Conservation (phyloP, 2,113 vertebrate species). For the Pogona vitticeps region DNA sequence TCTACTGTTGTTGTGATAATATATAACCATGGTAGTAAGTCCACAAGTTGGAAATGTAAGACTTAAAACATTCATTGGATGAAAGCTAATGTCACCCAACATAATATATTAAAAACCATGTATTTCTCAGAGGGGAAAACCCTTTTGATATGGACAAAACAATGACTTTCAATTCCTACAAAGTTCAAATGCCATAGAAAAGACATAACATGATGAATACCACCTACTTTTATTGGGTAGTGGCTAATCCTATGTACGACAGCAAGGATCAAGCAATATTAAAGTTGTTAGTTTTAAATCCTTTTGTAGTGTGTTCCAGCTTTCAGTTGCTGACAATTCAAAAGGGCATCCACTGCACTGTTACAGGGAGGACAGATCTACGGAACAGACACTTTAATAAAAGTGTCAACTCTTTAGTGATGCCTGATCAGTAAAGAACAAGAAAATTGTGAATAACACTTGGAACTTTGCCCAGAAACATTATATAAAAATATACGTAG, state of each 20-base stretch:
- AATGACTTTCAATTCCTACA: slow-evolving; percentile 62
- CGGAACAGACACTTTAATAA: slow-evolving; percentile 69
- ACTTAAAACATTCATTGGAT: background rate
- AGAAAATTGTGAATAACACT: slow-evolving; percentile 51
- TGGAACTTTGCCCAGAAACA: slow-evolving; percentile 72
- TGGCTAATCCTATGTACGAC: slow-evolving; percentile 64
- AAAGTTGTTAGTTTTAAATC: slow-evolving; percentile 64
- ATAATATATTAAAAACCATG: slow-evolving; percentile 22
- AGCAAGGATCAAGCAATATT: slow-evolving; percentile 67
- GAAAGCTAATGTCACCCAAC: background rate
- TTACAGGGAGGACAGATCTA: slow-evolving; percentile 45
- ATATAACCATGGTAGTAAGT: background rate
- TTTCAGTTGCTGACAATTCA: slow-evolving; percentile 67
- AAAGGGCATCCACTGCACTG: slow-evolving; percentile 59
- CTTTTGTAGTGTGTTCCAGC: slow-evolving; percentile 58
- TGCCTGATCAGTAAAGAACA: slow-evolving; percentile 58
- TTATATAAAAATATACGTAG: slow-evolving; percentile 50
- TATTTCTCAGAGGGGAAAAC: slow-evolving; percentile 21
- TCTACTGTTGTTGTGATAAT: background rate
- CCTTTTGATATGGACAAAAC: slow-evolving; percentile 45
- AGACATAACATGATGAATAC: slow-evolving; percentile 51
- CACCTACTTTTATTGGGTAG: slow-evolving; percentile 60
- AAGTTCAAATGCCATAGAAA: slow-evolving; percentile 57
- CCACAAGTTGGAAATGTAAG: background rate
- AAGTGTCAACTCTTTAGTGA: slow-evolving; percentile 70